Conservation (phyloP, 2,888 invertebrate species). For the Romanomermis culicivorax region DNA sequence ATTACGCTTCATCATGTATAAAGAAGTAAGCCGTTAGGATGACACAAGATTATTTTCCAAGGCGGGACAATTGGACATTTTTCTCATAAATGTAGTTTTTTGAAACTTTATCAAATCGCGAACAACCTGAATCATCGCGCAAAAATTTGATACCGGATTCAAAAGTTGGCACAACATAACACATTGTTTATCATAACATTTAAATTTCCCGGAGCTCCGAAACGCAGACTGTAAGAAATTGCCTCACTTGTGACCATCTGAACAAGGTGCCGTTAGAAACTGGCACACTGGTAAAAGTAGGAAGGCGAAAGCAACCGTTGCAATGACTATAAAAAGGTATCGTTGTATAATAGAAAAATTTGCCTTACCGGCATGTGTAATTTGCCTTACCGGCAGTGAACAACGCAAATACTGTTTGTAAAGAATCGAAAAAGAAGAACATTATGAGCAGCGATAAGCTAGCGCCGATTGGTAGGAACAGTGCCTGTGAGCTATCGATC, state of each 20-base stretch:
- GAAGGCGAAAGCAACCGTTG: slow-evolving; percentile 85
- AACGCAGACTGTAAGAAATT: too few relatives aligned
- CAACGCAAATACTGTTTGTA: slow-evolving; percentile 64
- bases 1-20: too few relatives aligned
- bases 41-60: too few relatives aligned
- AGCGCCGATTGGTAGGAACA: slow-evolving; percentile 82
- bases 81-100: neutral
- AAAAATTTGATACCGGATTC: too few relatives aligned
- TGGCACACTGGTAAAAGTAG: slow-evolving; percentile 89
- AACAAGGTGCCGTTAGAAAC: slow-evolving; percentile 65
- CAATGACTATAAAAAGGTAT: slow-evolving; percentile 46
- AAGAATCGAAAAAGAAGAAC: slow-evolving; percentile 97
- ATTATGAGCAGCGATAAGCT: slow-evolving; percentile 82
- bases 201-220: too few relatives aligned
- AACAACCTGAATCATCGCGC: too few relatives aligned
- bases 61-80: too few relatives aligned
- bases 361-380: neutral
- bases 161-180: too few relatives aligned
- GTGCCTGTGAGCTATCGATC: slow-evolving; percentile 83
- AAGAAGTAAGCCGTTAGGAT: too few relatives aligned
- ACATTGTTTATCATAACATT: too few relatives aligned
- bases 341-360: neutral
- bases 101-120: too few relatives aligned
- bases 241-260: slow-evolving; percentile 39
- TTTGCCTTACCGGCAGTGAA: slow-evolving; percentile 67